Evolutionary conservation across 92 coral and sea anemone species (phyloP), one percentile per base, ranked within the genome.

Genomic region (Metridium senile): DNA sequence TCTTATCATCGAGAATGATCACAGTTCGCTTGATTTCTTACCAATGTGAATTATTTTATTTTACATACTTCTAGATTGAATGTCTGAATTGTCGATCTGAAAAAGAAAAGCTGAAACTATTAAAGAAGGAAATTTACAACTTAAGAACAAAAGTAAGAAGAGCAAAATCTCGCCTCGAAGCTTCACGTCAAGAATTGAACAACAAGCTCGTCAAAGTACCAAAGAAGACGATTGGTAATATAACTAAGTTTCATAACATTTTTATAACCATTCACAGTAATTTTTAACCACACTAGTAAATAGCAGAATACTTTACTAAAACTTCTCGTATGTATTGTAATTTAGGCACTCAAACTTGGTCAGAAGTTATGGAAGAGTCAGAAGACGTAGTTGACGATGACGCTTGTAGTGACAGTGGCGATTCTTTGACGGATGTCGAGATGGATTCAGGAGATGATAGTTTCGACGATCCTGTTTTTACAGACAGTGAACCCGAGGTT

Each of bases 401-500:
- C 30, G 28, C 1, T 62, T 22, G 33, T 62, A 27, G 33, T 62
- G 68, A 62, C 18, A 62, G 33, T 62, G 68, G 9, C 19, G 68
- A 62, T 1, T 22, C 30, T 28, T 22, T 62, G 30, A 11, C 68
- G 11, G 68, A 62, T 62, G 68, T 22, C 16, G 68, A 62, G 33
- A 62, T 62, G 68, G 68, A 62, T 62, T 22, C 30, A 19, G 30
- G 8, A 27, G 33, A 62, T 20, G 33, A 62, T 29, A 62, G 68
- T 62, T 62, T 62, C 33, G 68, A 62, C 33, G 68, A 62, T 62
- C 68, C 68, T 62, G 68, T 27, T 6, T 62, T 62, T 27, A 62
- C 68, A 22, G 68, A 62, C 68, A 62, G 68, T 62, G 68, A 62
- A 29, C 68, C 68, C 31, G 68, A 62, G 68, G 32, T 62, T 22